Base-by-base conservation (phyloP, 23 tunicate genomes). In the Aplidium turbinatum region DNA sequence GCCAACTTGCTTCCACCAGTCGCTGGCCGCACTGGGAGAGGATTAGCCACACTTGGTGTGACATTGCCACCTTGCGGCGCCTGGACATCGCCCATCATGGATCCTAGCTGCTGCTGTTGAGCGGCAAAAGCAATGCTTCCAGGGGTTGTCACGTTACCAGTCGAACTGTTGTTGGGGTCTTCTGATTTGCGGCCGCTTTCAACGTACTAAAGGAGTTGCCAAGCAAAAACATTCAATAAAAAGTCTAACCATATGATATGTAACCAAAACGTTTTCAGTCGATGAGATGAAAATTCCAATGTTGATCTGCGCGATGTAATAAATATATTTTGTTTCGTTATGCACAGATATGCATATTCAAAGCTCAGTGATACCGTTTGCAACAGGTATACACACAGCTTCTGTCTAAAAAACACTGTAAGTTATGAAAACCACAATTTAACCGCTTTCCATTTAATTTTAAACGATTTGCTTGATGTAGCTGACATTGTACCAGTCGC, bases 141-240 rank as follows among this genome's bases (percentile, higher is more conserved):
- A 1, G 82, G 82, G 5, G 82, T 77, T 36, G 73, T 75, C 3
- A 75, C 80, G 34, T 55, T 75, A 4, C 54, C 38, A 16, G 47
- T 55, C 25, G 19, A 20, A 42, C 35, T 50, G 23, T 16, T 48
- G 1, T 45, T 57, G 35, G 78, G 62, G 11, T 81, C 87, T 9
- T 72, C 87, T 18, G 64, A 57, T 31, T 73, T 47, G 19, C 73
- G 29, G 19, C 87, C 87, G 58, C 51, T 72, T 2, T 81, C 87
- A 22, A 81, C 87, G 22, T 21, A 60, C 87, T 81, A 34, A 5
- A 6, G 29, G n/a, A n/a, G 23, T n/a, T n/a, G n/a, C n/a, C n/a
- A n/a, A n/a, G n/a, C n/a, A n/a, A n/a, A n/a, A n/a, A n/a, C n/a
- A n/a, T n/a, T n/a, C n/a, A n/a, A n/a, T n/a, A n/a, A n/a, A n/a